Base-by-base conservation (phyloP, 2,888 invertebrate species). In the Mactromeris polynyma region DNA sequence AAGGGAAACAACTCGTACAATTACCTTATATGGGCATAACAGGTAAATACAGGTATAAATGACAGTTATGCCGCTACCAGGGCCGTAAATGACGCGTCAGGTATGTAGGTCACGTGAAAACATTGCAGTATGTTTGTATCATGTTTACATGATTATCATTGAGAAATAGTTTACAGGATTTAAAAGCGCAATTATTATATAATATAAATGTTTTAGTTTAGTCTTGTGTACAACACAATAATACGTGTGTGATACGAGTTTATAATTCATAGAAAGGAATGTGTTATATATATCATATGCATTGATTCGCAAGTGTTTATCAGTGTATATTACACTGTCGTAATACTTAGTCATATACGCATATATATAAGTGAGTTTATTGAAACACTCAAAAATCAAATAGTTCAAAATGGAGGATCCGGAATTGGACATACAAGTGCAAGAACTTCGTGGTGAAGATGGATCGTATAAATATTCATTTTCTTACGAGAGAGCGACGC, bases 401-500 rank as follows among this genome's bases (percentile, higher is more conserved):
- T 21, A 26, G 33, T 26, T 46, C 38, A 85, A 83, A 83, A 89
- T 89, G 87, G 87, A 87, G 31, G 93, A 93, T 33, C 90, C 92
- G 0, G 92, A 91, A 4, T 83, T 93, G 58, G 93, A 93, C 42
- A 94, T 94, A 33, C 92, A 93, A 73, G 94, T 94, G 17, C 90
- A 90, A 33, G 94, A 94, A 78, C 85, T 87, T 46, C 88, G 91
- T 4, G 92, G 92, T 31, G 92, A 94, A 33, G 94, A 94, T 78
- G 94, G 93, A 21, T 91, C 93, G 9, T 94, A 94, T 88, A 94
- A 94, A 89, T 96, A 96, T 80, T 92, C 95, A 0, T 96, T 96
- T 85, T 94, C 94, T 9, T 96, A 96, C 89, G 96, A 96, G 81
- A 91, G 95, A 38, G 96, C 96, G 0, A 95, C 96, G 0, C 78